Conservation (phyloP, 2,113 vertebrate genomes). For the Cichladusa arquata region DNA sequence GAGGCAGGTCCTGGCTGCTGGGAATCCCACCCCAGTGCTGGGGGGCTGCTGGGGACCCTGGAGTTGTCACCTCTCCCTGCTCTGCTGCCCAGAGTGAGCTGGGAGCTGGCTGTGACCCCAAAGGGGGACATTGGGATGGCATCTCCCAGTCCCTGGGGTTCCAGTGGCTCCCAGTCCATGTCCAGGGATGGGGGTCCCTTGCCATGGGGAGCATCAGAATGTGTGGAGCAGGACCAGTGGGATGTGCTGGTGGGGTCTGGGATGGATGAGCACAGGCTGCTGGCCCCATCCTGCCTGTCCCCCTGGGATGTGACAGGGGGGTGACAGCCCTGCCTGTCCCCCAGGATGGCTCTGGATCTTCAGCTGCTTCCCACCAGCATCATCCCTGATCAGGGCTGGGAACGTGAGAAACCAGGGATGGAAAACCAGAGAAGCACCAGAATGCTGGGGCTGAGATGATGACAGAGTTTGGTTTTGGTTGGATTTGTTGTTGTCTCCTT, state of each 20-base stretch:
- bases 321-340: background rate
- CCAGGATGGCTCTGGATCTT: background rate
- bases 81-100: rapidly evolving
- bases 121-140: rapidly evolving
- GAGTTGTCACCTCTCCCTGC: too few relatives aligned
- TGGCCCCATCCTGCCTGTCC: background rate
- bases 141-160: background rate
- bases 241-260: background rate
- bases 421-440: rapidly evolving
- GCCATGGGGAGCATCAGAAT: background rate
- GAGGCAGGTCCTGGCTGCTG: background rate
- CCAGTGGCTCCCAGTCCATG: background rate
- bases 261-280: background rate
- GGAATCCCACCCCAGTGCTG: background rate
- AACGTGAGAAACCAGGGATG: rapidly evolving
- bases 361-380: background rate
- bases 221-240: rapidly evolving
- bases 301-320: background rate
- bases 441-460: rapidly evolving
- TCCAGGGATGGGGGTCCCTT: background rate
- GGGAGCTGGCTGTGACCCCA: background rate
- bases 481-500: background rate
- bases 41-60: background rate
- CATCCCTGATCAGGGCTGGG: rapidly evolving
- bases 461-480: rapidly evolving